Base-by-base conservation (phyloP, 2,888 invertebrate genomes). In the Epinotia nisella region DNA sequence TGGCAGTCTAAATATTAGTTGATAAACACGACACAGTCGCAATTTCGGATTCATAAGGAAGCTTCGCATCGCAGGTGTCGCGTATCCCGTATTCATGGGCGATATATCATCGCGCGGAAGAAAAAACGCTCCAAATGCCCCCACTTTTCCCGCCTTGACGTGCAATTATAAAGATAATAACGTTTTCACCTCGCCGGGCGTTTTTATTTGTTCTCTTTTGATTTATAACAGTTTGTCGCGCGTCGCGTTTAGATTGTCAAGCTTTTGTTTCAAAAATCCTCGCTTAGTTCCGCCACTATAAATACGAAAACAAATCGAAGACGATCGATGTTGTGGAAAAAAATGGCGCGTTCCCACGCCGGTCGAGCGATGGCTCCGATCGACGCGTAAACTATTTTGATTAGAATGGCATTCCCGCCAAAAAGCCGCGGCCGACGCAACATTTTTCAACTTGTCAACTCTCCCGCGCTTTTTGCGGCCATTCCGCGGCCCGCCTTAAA, bases 81-180 rank as follows among this genome's bases (percentile, higher is more conserved):
- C 66, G 89, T 91, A 93, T 93, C 90, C 85, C 88, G 91, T 91
- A 93, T 93, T 93, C 93, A 93, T 93, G 86, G 88, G 89, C 90
- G 87, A 92, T 93, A 93, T 91, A 93, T 93, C 93, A 93, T 90
- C 79, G 78, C 76, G 85, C 82, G 80, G 79, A 81, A 85, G 81
- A 81, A 83, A 86, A 85, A 85, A 82, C 82, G 82, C 85, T 81
- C 81, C 82, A 76, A 81, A 81, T 79, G 80, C 80, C 82, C 81
- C 82, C 83, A 84, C 71, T 84, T 87, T 87, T 86, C 87, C 87
- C 87, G 86, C 83, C 88, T 88, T 93, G 93, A 93, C 93, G 91
- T 93, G 91, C 93, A 93, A 93, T 93, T 93, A 93, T 91, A 93
- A 91, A 92, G 92, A 93, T 93, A 93, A 93, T 93, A 93, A 93